Percentiles rank a stretch among this genome's conserved stretches.
Conservation (phyloP, 2,888 invertebrate genomes). For the Chaetogeoica ovagalla region DNA sequence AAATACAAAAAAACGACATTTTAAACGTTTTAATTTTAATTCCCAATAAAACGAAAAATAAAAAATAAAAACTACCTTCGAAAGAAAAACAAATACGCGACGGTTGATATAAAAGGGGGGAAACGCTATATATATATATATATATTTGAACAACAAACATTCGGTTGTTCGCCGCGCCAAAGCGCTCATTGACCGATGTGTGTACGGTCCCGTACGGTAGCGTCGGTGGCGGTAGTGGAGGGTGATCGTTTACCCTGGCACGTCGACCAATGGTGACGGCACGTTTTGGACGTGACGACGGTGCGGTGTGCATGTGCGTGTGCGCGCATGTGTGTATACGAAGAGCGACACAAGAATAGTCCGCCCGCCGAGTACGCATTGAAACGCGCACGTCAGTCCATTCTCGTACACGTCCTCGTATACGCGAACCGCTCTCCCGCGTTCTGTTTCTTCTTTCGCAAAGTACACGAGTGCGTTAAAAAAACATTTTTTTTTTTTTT, state of each 20-base stretch:
- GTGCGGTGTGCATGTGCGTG: not conserved
- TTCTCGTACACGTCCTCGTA: not conserved
- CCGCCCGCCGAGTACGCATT: not conserved
- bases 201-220: not conserved
- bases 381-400: slow-evolving; percentile 4
- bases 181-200: not conserved
- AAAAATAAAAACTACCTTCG: too few species aligned
- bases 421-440: not conserved
- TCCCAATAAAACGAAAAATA: too few species aligned
- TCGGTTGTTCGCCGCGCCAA: not conserved
- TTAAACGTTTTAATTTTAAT: too few species aligned
- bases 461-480: too few species aligned
- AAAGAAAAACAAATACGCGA: too few species aligned
- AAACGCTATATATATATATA: not conserved
- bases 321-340: not conserved
- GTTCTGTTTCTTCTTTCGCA: not conserved
- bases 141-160: not conserved
- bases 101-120: too few species aligned
- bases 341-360: slow-evolving; percentile 30
- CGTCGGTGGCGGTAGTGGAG: not conserved
- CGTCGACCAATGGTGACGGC: slow-evolving; percentile 27
- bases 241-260: slow-evolving; percentile 37
- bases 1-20: too few species aligned
- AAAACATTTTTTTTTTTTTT: too few species aligned
- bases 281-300: not conserved